These are phyloP conservation scores for Linepithema humile DNA, from an alignment of 1,140 invertebrate species.

Conservation along the genomic window DNA sequence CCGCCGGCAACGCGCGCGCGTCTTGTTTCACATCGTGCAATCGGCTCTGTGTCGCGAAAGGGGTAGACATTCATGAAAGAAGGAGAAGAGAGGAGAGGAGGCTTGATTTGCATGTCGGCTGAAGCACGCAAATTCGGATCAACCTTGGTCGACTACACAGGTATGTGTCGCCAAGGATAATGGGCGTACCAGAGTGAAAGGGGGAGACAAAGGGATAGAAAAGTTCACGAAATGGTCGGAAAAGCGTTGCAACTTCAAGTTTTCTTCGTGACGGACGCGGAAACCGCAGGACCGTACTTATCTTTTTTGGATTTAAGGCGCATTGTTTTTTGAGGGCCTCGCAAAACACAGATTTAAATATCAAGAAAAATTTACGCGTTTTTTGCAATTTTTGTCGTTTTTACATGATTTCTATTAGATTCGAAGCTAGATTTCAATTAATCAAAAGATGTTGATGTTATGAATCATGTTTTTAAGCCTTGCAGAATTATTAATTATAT, in stretches of 20 bases:
- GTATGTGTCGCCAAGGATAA: conserved; percentile 7
- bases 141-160: neutral
- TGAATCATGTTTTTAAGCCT: too few species aligned
- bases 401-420: too few species aligned
- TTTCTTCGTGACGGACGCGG: neutral
- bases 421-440: too few species aligned
- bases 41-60: neutral
- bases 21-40: neutral
- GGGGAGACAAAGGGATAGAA: neutral
- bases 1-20: conserved; percentile 19
- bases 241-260: too few species aligned
- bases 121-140: conserved; percentile 48
- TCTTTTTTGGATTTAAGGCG: neutral
- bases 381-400: too few species aligned
- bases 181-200: neutral
- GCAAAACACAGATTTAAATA: neutral
- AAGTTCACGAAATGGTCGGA: too few species aligned
- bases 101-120: conserved; percentile 14
- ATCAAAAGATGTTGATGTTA: too few species aligned
- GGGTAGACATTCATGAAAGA: neutral
- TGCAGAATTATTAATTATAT: too few species aligned
- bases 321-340: neutral
- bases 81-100: neutral
- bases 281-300: neutral
- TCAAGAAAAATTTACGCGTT: too few species aligned